Percentiles rank a stretch among this genome's conserved stretches.
phyloP scores from a whole-genome alignment of 2,888 invertebrate species.

The Malacosoma neustria region DNA sequence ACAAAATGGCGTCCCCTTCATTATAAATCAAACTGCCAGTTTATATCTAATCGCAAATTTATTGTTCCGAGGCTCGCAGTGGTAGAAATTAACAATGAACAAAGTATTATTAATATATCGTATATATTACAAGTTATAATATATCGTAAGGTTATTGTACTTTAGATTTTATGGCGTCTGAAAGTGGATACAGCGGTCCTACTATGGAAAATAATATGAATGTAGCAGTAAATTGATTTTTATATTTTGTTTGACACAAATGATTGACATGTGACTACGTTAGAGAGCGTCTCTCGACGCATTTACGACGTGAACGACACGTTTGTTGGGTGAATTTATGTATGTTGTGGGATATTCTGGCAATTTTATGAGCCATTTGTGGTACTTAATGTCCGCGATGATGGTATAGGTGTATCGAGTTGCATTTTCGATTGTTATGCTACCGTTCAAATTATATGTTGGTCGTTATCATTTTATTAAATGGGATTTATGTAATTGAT shows the following conservation, averaged over 20 bases:
- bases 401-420: slow-evolving; percentile 39
- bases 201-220: slow-evolving; percentile 46
- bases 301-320: slow-evolving; percentile 59
- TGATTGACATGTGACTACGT: slow-evolving; percentile 63
- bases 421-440: slow-evolving; percentile 32
- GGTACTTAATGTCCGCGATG: slow-evolving; percentile 47
- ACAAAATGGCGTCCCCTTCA: slow-evolving; percentile 47
- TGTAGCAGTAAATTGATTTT: slow-evolving; percentile 64
- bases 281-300: slow-evolving; percentile 33
- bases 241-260: slow-evolving; percentile 73
- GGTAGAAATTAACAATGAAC: slow-evolving; percentile 65
- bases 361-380: slow-evolving; percentile 71
- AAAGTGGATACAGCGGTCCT: slow-evolving; percentile 63
- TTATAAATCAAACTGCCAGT: slow-evolving; percentile 53
- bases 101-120: slow-evolving; percentile 65
- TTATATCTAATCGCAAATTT: slow-evolving; percentile 70
- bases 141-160: slow-evolving; percentile 51
- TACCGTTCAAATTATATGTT: slow-evolving; percentile 10
- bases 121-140: slow-evolving; percentile 48
- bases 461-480: slow-evolving; percentile 5
- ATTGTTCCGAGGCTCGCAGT: slow-evolving; percentile 57
- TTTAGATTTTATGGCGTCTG: slow-evolving; percentile 43
- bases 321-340: slow-evolving; percentile 50
- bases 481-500: background rate
- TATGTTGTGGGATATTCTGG: slow-evolving; percentile 65